Conservation (phyloP, 2,888 invertebrate genomes). For the Eulithis prunata region DNA sequence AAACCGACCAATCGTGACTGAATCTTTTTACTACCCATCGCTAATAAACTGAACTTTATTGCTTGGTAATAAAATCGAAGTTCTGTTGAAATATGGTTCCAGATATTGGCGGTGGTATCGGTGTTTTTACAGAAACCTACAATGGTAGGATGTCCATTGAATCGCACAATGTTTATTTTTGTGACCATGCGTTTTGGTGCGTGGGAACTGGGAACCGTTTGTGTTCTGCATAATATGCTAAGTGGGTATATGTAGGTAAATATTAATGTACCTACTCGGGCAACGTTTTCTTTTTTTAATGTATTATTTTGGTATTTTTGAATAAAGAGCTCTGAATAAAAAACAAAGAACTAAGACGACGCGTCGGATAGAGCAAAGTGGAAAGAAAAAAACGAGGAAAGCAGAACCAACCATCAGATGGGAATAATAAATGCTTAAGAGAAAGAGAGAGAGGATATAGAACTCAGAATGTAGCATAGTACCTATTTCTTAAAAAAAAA, state of each 20-base stretch:
- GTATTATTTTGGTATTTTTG: no score
- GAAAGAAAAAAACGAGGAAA: no score
- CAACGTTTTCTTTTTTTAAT: no score
- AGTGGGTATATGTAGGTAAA: background rate
- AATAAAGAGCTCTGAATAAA: no score
- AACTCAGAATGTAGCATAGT: no score
- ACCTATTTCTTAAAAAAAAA: no score
- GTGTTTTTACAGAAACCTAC: conserved; percentile 21
- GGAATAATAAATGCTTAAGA: no score
- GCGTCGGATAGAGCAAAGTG: no score
- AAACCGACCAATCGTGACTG: conserved; percentile 23
- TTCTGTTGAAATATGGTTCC: conserved; percentile 22
- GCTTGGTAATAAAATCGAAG: conserved; percentile 29
- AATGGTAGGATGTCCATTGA: conserved; percentile 32
- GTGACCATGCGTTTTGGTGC: conserved; percentile 10
- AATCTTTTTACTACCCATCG: conserved; percentile 26
- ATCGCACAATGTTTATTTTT: conserved; percentile 34
- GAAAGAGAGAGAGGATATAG: no score
- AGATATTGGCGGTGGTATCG: conserved; percentile 3
- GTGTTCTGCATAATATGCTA: background rate
- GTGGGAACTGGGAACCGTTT: conserved; percentile 36
- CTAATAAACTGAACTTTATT: conserved; percentile 35
- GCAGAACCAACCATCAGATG: no score
- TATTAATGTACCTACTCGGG: no score
- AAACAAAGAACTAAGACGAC: no score